Percentiles rank a stretch among this genome's conserved stretches.
Conservation (phyloP, 2,888 invertebrate genomes). For the Chloroclystis v-ata region DNA sequence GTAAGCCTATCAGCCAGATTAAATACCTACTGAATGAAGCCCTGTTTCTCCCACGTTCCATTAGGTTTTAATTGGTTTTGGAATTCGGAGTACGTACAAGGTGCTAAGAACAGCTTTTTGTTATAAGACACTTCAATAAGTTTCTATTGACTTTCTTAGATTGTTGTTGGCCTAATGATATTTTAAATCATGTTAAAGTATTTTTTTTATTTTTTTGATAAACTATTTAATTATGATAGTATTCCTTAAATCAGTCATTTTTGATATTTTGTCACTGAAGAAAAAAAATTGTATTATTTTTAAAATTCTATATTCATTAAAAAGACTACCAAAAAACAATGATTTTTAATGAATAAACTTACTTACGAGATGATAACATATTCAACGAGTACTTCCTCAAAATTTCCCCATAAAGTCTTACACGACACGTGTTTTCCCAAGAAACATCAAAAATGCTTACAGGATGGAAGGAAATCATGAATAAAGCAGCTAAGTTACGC, state of each 20-base stretch:
- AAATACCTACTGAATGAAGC: neutral
- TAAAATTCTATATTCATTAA: no score
- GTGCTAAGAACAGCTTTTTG: neutral
- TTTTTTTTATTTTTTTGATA: no score
- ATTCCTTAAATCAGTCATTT: no score
- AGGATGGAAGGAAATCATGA: constrained; percentile 10
- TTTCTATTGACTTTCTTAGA: no score
- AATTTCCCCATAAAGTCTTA: constrained; percentile 1
- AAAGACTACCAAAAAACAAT: no score
- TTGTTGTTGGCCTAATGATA: no score
- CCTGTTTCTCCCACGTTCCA: neutral
- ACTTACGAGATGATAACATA: neutral
- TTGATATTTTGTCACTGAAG: no score
- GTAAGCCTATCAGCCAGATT: neutral
- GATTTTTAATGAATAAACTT: neutral
- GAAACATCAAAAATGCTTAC: constrained; percentile 3
- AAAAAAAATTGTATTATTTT: no score
- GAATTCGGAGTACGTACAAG: neutral
- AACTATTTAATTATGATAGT: no score
- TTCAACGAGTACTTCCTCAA: neutral
- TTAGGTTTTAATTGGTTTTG: constrained; percentile 1
- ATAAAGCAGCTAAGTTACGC: constrained; percentile 9
- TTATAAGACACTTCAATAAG: neutral
- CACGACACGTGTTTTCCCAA: constrained; percentile 5
- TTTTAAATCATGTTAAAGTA: no score